A percentile compares a stretch with the other conserved stretches of the same genome.
Conservation (phyloP, 1,140 invertebrate species). For the Drosophila eugracilis region DNA sequence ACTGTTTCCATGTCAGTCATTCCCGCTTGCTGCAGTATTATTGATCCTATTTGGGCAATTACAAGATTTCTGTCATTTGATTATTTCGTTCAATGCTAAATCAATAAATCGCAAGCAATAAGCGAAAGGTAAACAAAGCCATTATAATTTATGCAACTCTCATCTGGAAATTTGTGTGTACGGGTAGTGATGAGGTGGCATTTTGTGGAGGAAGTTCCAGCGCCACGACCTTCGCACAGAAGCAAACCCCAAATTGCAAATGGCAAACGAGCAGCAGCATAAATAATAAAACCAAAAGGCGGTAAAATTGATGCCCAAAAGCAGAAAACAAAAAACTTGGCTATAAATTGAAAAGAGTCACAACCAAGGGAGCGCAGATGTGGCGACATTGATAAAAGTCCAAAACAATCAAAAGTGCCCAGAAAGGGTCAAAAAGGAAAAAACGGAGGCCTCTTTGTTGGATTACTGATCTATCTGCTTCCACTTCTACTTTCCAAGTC, state of each 20-base stretch:
- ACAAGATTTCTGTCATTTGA: conserved; percentile 8
- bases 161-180: conserved; percentile 1
- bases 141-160: conserved; percentile 10
- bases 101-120: conserved; percentile 12
- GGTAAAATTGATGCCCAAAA: conserved; percentile 1
- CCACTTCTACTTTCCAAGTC: background rate
- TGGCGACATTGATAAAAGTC: conserved; percentile 13
- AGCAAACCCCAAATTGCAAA: conserved; percentile 9
- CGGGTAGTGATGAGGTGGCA: no score
- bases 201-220: background rate
- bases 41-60: no score
- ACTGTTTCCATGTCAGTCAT: no score
- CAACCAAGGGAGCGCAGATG: conserved; percentile 17
- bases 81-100: conserved; percentile 13
- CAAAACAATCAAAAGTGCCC: conserved; percentile 19
- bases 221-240: conserved; percentile 25
- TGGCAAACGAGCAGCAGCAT: conserved; percentile 10
- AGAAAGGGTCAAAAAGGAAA: conserved; percentile 3
- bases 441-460: conserved; percentile 4
- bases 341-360: conserved; percentile 18
- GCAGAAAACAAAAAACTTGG: background rate
- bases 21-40: background rate
- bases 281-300: conserved; percentile 8
- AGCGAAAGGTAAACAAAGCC: conserved; percentile 12
- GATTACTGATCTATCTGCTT: background rate